Evolutionary conservation across 2,888 invertebrate species (phyloP).

Genomic region (Ochropacha duplaris): DNA sequence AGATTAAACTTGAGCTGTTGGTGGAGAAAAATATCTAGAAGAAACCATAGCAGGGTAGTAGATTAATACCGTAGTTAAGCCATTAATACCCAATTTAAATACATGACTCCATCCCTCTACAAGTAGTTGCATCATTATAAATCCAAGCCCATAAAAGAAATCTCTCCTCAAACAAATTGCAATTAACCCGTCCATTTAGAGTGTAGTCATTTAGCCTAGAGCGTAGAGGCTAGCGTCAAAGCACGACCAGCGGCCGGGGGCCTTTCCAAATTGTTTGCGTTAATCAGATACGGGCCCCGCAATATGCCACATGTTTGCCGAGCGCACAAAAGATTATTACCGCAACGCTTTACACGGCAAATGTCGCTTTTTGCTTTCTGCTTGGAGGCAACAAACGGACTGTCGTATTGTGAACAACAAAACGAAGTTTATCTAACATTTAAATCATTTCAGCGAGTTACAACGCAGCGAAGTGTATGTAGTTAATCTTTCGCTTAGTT

Average conservation of each 20-base stretch:
- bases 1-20: too few species aligned
- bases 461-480: neutral
- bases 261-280: slow-evolving; percentile 63
- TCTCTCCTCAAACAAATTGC: slow-evolving; percentile 58
- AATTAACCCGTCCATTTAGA: slow-evolving; percentile 58
- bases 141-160: slow-evolving; percentile 36
- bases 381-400: neutral
- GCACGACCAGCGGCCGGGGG: slow-evolving; percentile 33
- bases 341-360: slow-evolving; percentile 36
- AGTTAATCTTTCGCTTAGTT: neutral
- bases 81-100: slow-evolving; percentile 2
- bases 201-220: slow-evolving; percentile 39
- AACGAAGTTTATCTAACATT: neutral
- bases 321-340: slow-evolving; percentile 48
- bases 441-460: neutral
- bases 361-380: slow-evolving; percentile 35
- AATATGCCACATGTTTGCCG: slow-evolving; percentile 72
- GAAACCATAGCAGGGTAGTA: too few species aligned
- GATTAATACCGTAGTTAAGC: neutral
- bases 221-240: slow-evolving; percentile 25
- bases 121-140: slow-evolving; percentile 6
- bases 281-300: slow-evolving; percentile 70
- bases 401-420: neutral
- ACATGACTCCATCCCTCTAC: slow-evolving; percentile 1
- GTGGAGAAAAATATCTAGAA: too few species aligned